phyloP scores from a whole-genome alignment of 2,888 invertebrate species.

The Linnaemya tessellans region DNA sequence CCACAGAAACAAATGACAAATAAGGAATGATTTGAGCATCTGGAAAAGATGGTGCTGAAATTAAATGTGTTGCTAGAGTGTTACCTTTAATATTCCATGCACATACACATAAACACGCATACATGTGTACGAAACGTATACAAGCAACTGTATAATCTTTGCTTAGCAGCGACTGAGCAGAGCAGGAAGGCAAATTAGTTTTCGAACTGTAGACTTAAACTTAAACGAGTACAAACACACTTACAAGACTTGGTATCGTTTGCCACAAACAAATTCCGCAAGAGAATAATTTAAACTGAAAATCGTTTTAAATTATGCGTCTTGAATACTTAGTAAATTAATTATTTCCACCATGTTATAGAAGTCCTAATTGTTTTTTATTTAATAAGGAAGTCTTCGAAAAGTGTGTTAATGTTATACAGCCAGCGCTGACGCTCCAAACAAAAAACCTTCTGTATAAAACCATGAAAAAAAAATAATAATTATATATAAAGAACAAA shows the following conservation, averaged over 20 bases:
- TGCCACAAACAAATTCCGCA: background rate
- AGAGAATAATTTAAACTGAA: background rate
- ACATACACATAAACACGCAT: background rate
- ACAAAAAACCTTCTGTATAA: background rate
- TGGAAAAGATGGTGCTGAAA: background rate
- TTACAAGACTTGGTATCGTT: too few species aligned
- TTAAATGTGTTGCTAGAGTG: background rate
- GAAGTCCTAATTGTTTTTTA: background rate
- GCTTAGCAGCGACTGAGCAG: background rate
- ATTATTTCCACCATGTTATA: background rate
- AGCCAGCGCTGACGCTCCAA: too few species aligned
- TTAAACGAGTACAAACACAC: background rate
- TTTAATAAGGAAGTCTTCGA: background rate
- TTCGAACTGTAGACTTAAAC: background rate
- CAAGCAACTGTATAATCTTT: background rate
- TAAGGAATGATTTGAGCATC: background rate
- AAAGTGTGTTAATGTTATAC: background rate
- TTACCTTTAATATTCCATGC: background rate
- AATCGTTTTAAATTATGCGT: background rate
- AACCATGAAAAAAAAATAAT: background rate
- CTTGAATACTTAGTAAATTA: slow-evolving; percentile 3
- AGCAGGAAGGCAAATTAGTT: background rate
- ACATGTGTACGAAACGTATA: background rate
- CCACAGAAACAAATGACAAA: background rate
- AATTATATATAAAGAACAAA: too few species aligned